These are phyloP conservation scores for Rhinogobius similis DNA, from an alignment of 2,113 vertebrate species.

Conservation along the genomic window DNA sequence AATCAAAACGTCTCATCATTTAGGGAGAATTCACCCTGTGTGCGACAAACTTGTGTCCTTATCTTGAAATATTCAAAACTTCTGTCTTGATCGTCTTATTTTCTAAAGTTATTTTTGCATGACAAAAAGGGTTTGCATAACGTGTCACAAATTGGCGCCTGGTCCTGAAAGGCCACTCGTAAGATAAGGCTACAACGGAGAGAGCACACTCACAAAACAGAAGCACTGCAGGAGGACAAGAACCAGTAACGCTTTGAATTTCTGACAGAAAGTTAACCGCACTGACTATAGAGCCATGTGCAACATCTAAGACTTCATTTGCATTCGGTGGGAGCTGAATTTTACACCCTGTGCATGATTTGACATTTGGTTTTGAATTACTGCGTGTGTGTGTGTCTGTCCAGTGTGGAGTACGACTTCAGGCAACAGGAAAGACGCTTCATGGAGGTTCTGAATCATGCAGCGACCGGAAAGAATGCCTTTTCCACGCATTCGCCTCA, in stretches of 20 bases:
- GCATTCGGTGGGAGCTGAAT: slow-evolving; percentile 18
- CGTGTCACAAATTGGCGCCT: slow-evolving; percentile 22
- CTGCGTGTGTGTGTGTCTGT: slow-evolving; percentile 44
- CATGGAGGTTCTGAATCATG: slow-evolving; percentile 81
- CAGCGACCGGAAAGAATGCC: slow-evolving; percentile 41
- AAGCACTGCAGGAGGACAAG: slow-evolving; percentile 15
- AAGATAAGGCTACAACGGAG: slow-evolving; percentile 33
- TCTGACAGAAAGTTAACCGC: slow-evolving; percentile 26
- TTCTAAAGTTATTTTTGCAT: slow-evolving; percentile 40
- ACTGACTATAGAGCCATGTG: slow-evolving; percentile 13
- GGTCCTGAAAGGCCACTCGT: slow-evolving; percentile 44
- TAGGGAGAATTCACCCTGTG: slow-evolving; percentile 5
- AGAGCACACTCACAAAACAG: slow-evolving; percentile 25
- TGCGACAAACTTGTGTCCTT: slow-evolving; percentile 32
- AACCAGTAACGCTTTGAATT: slow-evolving; percentile 46
- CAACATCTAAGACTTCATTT: slow-evolving; percentile 15
- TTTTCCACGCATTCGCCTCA: slow-evolving; percentile 36
- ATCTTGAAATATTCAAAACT: slow-evolving; percentile 55
- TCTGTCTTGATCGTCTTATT: slow-evolving; percentile 46
- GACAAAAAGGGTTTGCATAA: slow-evolving; percentile 44
- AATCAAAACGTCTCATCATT: slow-evolving; percentile 40
- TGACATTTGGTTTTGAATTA: slow-evolving; percentile 22
- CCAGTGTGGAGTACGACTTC: slow-evolving; percentile 95
- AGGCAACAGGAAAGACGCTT: slow-evolving; percentile 90
- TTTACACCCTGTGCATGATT: slow-evolving; percentile 9